These are phyloP conservation scores for Bostrychus sinensis DNA, from an alignment of 2,113 vertebrate species.

Conservation along the genomic window DNA sequence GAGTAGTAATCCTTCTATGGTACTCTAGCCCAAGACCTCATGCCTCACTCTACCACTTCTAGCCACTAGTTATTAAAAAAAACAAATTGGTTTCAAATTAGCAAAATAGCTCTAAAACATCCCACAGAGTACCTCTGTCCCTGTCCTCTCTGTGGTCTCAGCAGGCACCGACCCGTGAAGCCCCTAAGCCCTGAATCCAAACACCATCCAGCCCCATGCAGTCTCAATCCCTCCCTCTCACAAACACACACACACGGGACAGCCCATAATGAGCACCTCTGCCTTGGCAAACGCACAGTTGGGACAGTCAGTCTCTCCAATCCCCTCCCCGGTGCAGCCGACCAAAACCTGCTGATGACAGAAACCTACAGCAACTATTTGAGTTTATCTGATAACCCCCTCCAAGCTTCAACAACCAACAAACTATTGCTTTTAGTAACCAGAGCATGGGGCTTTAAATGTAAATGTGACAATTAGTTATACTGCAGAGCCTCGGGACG, in stretches of 20 bases:
- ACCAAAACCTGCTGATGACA: conserved; percentile 59
- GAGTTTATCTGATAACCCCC: conserved; percentile 55
- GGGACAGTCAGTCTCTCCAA: conserved; percentile 11
- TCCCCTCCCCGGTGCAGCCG: conserved; percentile 43
- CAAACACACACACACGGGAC: conserved; percentile 15
- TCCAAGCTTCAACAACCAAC: neutral
- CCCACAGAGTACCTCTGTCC: neutral
- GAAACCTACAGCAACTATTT: conserved; percentile 34
- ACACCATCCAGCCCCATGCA: conserved; percentile 33
- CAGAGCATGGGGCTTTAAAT: no score
- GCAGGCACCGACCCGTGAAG: conserved; percentile 64
- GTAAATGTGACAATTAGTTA: neutral
- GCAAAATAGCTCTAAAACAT: neutral
- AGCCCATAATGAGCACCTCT: conserved; percentile 51
- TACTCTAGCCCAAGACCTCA: no score
- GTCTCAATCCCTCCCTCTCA: conserved; percentile 9
- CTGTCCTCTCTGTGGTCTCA: conserved; percentile 45
- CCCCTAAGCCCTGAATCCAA: conserved; percentile 44
- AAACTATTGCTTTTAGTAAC: neutral
- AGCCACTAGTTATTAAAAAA: neutral
- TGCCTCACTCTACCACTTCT: no score
- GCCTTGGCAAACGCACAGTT: conserved; percentile 45
- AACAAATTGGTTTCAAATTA: neutral
- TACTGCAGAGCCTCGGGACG: neutral
- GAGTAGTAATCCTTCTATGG: no score